Evolutionary conservation across 1,140 invertebrate genomes (phyloP).

Genomic region (Drosophila sproati): DNA sequence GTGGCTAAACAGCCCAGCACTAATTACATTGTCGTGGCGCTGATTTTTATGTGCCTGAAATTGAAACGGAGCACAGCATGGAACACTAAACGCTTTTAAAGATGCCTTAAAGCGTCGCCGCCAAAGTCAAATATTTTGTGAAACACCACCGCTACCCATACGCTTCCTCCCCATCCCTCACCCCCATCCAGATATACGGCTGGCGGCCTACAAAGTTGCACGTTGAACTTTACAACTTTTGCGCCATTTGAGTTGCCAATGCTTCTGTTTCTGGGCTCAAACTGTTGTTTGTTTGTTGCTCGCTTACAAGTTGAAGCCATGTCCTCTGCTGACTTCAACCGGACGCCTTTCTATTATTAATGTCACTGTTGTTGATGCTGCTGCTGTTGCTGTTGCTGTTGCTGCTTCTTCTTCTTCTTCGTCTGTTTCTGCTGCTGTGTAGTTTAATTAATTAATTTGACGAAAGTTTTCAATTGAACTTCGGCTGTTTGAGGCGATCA

Average conservation of each 20-base stretch:
- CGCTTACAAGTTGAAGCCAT: constrained; percentile 56
- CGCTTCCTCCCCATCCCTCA: not conserved
- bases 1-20: constrained; percentile 60
- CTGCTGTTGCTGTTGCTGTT: not conserved
- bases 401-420: constrained; percentile 24
- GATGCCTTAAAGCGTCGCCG: constrained; percentile 55
- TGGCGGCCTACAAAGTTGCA: constrained; percentile 66
- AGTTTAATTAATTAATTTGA: constrained; percentile 83
- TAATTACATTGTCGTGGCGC: constrained; percentile 67
- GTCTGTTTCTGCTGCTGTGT: constrained; percentile 44
- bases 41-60: constrained; percentile 77
- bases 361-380: constrained; percentile 40
- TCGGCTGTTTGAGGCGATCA: constrained; percentile 19
- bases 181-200: not conserved
- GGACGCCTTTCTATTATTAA: constrained; percentile 79
- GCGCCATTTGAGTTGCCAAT: constrained; percentile 41
- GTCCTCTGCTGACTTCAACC: constrained; percentile 66
- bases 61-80: constrained; percentile 59
- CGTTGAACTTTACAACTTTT: constrained; percentile 76
- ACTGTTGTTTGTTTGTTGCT: constrained; percentile 62
- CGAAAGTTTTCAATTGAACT: constrained; percentile 77
- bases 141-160: not conserved
- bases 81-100: constrained; percentile 67
- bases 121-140: constrained; percentile 47
- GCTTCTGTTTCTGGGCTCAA: constrained; percentile 31